Percentiles rank a stretch among this genome's conserved stretches.
Evolutionary conservation across 2,888 invertebrate genomes (phyloP).

Genomic region (Hemithea aestivaria): DNA sequence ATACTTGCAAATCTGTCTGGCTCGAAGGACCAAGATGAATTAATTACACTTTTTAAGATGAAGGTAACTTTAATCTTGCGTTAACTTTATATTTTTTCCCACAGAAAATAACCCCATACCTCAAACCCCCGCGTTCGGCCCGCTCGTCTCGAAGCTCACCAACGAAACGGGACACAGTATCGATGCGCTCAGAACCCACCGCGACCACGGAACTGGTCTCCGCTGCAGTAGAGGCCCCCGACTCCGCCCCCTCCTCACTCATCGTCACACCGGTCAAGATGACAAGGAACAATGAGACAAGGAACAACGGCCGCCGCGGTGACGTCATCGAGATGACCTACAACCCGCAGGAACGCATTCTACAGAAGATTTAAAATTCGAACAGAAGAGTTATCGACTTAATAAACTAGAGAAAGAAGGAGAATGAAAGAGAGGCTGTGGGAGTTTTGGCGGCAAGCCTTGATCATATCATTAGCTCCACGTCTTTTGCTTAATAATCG

Average conservation of each 20-base stretch:
- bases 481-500: too few species aligned
- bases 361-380: conserved; percentile 9
- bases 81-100: conserved; percentile 17
- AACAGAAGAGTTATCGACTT: too few species aligned
- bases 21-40: too few species aligned
- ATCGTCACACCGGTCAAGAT: conserved; percentile 45
- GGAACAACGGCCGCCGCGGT: conserved; percentile 20
- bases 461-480: too few species aligned
- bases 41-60: too few species aligned
- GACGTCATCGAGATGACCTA: conserved; percentile 54
- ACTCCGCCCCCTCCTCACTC: conserved; percentile 52
- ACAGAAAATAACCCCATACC: conserved; percentile 60
- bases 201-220: conserved; percentile 62
- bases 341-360: conserved; percentile 32
- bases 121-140: conserved; percentile 44
- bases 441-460: too few species aligned
- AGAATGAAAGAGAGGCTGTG: too few species aligned
- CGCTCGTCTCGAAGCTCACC: conserved; percentile 48
- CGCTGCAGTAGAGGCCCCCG: conserved; percentile 53
- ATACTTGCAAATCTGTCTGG: too few species aligned
- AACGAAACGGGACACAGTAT: conserved; percentile 47
- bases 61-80: too few species aligned
- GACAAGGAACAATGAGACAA: conserved; percentile 20
- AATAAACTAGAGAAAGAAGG: too few species aligned
- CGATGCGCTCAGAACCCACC: conserved; percentile 60